These are phyloP conservation scores for Gasterosteus nipponicus DNA, from an alignment of 2,113 vertebrate genomes.

Conservation along the genomic window DNA sequence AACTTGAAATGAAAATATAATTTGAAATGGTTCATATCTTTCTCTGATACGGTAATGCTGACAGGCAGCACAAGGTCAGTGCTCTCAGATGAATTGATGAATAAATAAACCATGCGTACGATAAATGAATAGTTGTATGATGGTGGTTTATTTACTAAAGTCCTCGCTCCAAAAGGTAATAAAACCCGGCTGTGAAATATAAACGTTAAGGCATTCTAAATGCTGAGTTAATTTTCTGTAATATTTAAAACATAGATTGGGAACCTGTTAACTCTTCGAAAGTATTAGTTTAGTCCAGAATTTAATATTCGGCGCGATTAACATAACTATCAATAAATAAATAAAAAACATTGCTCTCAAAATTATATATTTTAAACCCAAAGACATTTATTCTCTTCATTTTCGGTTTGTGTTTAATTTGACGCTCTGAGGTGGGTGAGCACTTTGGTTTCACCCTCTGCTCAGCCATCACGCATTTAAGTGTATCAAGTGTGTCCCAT, in stretches of 20 bases:
- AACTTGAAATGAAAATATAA: slow-evolving; percentile 4
- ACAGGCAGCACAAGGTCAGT: not conserved
- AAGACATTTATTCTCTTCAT: not conserved
- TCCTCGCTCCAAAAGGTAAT: not conserved
- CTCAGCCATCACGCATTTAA: slow-evolving; percentile 41
- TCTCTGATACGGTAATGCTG: not conserved
- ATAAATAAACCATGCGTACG: not conserved
- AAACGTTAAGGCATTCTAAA: not conserved
- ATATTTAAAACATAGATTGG: not conserved
- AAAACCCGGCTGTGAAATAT: not conserved
- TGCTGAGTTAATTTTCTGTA: not conserved
- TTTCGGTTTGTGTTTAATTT: not conserved
- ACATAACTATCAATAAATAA: not conserved
- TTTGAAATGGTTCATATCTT: slow-evolving; percentile 6
- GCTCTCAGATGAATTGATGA: slow-evolving; percentile 1
- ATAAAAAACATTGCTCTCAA: not conserved
- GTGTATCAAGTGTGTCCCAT: slow-evolving; percentile 73
- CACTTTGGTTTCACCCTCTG: slow-evolving; percentile 36
- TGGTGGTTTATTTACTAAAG: not conserved
- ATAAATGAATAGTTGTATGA: not conserved
- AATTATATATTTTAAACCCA: not conserved
- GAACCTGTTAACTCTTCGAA: not conserved
- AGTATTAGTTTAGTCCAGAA: not conserved
- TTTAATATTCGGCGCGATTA: not conserved
- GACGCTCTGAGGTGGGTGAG: slow-evolving; percentile 35